These are phyloP conservation scores for Aptenodytes patagonicus DNA, from an alignment of 2,113 vertebrate genomes.

Conservation along the genomic window DNA sequence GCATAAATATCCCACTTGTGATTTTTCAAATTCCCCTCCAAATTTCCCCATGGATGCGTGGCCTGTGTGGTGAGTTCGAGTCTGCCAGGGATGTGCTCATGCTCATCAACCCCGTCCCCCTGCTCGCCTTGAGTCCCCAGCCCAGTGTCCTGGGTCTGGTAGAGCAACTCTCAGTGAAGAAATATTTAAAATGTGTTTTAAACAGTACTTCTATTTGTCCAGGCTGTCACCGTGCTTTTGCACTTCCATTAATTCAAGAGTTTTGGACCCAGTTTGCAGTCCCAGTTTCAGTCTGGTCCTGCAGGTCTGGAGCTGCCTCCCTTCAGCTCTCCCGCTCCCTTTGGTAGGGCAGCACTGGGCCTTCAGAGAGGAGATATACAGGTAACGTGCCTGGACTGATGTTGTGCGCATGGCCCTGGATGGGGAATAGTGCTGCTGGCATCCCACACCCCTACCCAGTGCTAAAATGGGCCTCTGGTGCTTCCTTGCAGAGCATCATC, in stretches of 20 bases:
- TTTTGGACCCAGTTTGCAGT: not conserved
- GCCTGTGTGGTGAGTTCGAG: accelerated
- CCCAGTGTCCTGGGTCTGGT: not conserved
- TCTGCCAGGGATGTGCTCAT: accelerated
- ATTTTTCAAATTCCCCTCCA: not conserved
- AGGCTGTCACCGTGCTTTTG: not conserved
- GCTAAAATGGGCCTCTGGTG: not conserved
- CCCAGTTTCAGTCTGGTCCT: not conserved
- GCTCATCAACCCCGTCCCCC: not conserved
- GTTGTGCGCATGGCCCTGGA: accelerated
- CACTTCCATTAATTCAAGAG: not conserved
- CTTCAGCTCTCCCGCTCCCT: not conserved
- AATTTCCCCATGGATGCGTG: accelerated
- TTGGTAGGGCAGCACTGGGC: not conserved
- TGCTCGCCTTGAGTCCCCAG: not conserved
- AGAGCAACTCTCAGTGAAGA: not conserved
- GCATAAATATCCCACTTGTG: not conserved
- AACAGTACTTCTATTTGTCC: not conserved
- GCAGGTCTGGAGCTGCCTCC: not conserved
- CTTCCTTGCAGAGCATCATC: not conserved
- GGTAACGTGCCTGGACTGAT: accelerated
- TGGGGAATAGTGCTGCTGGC: not conserved
- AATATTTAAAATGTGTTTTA: not conserved
- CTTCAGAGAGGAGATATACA: not conserved
- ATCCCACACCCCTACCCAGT: not conserved